Conservation (phyloP, 92 coral and sea anemone genomes). For the Diadumene lineata region DNA sequence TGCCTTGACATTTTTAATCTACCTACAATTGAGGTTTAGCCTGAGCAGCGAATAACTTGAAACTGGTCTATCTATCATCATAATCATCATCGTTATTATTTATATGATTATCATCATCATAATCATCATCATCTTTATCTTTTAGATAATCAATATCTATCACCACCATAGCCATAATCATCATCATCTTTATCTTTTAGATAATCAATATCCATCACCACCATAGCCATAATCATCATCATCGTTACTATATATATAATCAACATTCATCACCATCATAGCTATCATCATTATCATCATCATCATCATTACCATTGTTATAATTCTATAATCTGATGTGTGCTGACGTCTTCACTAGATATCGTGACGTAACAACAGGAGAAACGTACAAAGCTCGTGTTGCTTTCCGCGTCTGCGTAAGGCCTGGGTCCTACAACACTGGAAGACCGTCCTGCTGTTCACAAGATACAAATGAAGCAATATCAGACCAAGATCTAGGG, state of each 20-base stretch:
- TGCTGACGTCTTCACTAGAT: constrained; percentile 54
- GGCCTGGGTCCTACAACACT: constrained; percentile 84
- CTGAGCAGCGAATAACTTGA: no score
- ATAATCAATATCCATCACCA: background rate
- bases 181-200: background rate
- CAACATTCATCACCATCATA: background rate
- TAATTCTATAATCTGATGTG: constrained; percentile 24
- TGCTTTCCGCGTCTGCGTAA: constrained; percentile 87
- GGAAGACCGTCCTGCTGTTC: constrained; percentile 60
- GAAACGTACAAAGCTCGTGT: constrained; percentile 75
- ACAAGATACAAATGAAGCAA: constrained; percentile 66
- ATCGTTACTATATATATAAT: background rate
- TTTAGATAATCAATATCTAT: background rate
- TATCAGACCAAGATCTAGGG: constrained; percentile 77
- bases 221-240: background rate
- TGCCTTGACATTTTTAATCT: no score
- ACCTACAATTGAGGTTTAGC: no score
- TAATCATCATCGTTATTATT: background rate
- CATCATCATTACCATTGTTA: background rate
- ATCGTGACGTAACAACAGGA: constrained; percentile 83
- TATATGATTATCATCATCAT: background rate
- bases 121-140: background rate
- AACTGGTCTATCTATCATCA: background rate
- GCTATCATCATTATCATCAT: background rate
- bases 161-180: background rate